A percentile compares a stretch with the other conserved stretches of the same genome.
Conservation (phyloP, 2,113 vertebrate genomes). For the Sigmodon hispidus region DNA sequence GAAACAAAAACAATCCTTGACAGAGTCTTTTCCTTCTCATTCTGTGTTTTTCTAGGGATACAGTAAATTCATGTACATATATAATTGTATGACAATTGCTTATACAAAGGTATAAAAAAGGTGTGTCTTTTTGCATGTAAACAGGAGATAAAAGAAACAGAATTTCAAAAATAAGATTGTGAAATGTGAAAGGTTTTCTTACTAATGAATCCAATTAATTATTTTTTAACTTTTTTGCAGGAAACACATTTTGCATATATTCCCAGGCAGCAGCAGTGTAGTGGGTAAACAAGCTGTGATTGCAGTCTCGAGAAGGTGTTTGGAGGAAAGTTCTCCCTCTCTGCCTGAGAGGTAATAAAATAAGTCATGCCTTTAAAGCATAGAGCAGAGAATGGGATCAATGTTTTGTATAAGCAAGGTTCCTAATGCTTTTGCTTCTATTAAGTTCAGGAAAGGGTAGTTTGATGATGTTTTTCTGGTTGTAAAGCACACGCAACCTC, state of each 20-base stretch:
- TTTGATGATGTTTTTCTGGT: constrained; percentile 14
- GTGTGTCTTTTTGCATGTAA: background rate
- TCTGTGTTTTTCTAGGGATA: background rate
- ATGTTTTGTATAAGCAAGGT: constrained; percentile 20
- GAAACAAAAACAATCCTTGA: background rate
- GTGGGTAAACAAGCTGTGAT: constrained; percentile 17
- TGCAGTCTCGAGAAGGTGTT: background rate
- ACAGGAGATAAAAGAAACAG: background rate
- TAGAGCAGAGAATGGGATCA: background rate
- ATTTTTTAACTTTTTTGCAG: constrained; percentile 45
- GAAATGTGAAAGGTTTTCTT: background rate
- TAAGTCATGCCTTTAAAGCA: background rate
- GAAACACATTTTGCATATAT: constrained; percentile 47
- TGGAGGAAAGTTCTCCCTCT: background rate
- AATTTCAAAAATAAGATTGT: background rate
- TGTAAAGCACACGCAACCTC: constrained; percentile 26
- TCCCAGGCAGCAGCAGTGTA: background rate
- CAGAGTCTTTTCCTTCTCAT: background rate
- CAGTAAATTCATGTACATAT: background rate
- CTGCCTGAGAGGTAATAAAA: constrained; percentile 1
- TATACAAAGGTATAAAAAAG: background rate
- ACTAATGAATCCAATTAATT: constrained; percentile 48
- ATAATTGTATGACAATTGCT: background rate
- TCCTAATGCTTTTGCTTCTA: constrained; percentile 39
- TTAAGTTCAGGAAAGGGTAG: constrained; percentile 36